phyloP scores from a whole-genome alignment of 2,888 invertebrate species.

The Octodonta nipae region DNA sequence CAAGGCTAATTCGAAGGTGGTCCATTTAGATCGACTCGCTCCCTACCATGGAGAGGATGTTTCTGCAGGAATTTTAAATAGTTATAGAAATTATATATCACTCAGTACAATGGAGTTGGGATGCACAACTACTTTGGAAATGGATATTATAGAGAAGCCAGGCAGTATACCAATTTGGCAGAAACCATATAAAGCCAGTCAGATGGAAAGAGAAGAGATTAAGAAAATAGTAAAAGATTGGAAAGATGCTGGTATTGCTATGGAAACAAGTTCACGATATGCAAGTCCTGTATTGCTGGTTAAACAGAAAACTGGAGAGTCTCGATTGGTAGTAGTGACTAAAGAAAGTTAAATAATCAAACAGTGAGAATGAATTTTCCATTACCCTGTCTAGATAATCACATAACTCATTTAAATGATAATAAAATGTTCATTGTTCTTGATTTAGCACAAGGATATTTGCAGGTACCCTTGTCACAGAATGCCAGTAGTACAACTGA shows the following conservation, averaged over 20 bases:
- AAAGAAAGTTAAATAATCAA: slow-evolving; percentile 4
- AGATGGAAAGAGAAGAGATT: neutral
- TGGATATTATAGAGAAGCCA: neutral
- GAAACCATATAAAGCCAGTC: slow-evolving; percentile 1
- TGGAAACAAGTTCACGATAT: too few relatives aligned
- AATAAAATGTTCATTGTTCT: slow-evolving; percentile 1
- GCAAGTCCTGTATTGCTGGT: slow-evolving; percentile 15
- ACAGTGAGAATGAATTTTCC: slow-evolving; percentile 3
- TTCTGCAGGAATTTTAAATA: too few relatives aligned
- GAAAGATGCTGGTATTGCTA: too few relatives aligned
- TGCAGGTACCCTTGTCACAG: slow-evolving; percentile 9
- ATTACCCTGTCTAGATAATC: slow-evolving; percentile 7
- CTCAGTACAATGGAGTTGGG: too few relatives aligned
- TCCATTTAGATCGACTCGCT: too few relatives aligned
- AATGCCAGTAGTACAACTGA: slow-evolving; percentile 18
- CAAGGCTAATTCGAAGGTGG: too few relatives aligned
- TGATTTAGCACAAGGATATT: slow-evolving; percentile 8
- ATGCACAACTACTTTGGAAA: too few relatives aligned
- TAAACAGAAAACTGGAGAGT: slow-evolving; percentile 13
- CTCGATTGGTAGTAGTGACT: slow-evolving; percentile 6
- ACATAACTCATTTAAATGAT: slow-evolving; percentile 6
- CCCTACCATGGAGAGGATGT: too few relatives aligned
- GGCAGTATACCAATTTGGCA: too few relatives aligned
- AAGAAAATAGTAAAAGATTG: slow-evolving; percentile 4
- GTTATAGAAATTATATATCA: too few relatives aligned